Conservation (phyloP, 2,888 invertebrate species). For the Troides helena region DNA sequence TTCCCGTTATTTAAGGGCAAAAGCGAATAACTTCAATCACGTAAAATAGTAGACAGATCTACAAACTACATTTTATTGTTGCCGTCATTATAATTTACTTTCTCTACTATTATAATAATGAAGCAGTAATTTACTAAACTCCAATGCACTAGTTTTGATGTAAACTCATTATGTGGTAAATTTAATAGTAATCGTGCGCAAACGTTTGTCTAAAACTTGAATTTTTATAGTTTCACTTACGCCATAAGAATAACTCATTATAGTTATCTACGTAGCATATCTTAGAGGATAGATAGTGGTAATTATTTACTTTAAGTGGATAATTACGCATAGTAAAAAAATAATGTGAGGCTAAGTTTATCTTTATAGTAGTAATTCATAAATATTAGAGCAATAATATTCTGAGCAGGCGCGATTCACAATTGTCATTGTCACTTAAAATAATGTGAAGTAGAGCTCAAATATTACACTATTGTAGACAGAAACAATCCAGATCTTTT, state of each 20-base stretch:
- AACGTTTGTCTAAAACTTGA: neutral
- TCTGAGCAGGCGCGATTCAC: too few species aligned
- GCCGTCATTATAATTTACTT: conserved; percentile 1
- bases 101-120: neutral
- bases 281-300: neutral
- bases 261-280: neutral
- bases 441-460: too few species aligned
- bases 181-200: neutral
- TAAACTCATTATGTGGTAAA: neutral
- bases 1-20: too few species aligned
- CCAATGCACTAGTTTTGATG: neutral
- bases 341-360: too few species aligned
- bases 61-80: neutral
- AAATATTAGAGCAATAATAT: too few species aligned
- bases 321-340: too few species aligned
- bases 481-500: too few species aligned
- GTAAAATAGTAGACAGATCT: neutral
- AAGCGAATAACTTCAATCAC: neutral
- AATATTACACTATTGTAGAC: too few species aligned
- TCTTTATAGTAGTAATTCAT: too few species aligned
- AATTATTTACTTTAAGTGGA: too few species aligned
- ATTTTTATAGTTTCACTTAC: conserved; percentile 1
- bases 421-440: too few species aligned
- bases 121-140: neutral
- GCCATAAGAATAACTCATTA: neutral